Evolutionary conservation across 2,797 vertebrate genomes (phyloP).

Genomic region (Pitangus sulphuratus): DNA sequence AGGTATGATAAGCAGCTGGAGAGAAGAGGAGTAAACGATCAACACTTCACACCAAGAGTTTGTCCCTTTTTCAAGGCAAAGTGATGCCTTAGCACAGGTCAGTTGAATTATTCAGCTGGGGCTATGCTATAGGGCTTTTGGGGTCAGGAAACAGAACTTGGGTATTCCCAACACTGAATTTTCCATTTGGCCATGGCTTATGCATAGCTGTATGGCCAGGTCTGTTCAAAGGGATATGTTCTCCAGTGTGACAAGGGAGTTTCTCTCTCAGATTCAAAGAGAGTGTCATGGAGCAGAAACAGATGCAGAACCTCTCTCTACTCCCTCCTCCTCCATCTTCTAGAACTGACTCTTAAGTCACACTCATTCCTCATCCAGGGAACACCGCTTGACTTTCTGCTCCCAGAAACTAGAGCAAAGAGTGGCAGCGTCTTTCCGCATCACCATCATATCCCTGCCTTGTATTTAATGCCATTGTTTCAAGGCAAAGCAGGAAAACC

Average conservation of each 20-base stretch:
- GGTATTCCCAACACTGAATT: not conserved
- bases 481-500: not conserved
- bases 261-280: not conserved
- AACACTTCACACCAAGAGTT: not conserved
- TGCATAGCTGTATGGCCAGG: not conserved
- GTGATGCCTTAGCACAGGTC: not conserved
- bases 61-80: not conserved
- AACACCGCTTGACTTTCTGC: rapidly evolving
- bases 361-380: not conserved
- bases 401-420: not conserved
- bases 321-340: not conserved
- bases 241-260: not conserved
- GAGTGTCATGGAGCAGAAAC: not conserved
- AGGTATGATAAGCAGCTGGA: not conserved
- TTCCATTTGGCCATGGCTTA: not conserved
- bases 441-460: not conserved
- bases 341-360: not conserved
- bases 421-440: not conserved
- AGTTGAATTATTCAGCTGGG: not conserved
- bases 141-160: not conserved
- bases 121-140: not conserved
- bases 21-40: not conserved
- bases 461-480: not conserved
- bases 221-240: not conserved
- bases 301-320: not conserved